phyloP scores from a whole-genome alignment of 2,888 invertebrate genomes.

The Eupithecia subfuscata region DNA sequence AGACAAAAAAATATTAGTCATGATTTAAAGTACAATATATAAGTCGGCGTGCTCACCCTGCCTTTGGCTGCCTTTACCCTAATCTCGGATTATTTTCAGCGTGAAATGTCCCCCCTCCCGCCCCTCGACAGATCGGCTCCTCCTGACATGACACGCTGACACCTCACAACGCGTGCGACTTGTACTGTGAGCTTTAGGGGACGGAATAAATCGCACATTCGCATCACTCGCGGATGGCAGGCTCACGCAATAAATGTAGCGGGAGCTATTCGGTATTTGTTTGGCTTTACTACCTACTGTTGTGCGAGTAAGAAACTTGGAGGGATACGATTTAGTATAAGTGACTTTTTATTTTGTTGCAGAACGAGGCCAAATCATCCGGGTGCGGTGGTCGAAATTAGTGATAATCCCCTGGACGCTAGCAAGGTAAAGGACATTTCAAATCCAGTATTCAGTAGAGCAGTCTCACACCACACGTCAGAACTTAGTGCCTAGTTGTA shows the following conservation, averaged over 20 bases:
- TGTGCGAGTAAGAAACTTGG: neutral
- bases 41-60: neutral
- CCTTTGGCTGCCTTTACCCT: slow-evolving; percentile 11
- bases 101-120: slow-evolving; percentile 5
- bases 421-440: slow-evolving; percentile 90
- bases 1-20: neutral
- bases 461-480: neutral
- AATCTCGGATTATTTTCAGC: slow-evolving; percentile 19
- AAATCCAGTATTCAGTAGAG: neutral
- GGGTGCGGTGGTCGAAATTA: slow-evolving; percentile 97
- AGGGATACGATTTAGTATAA: neutral
- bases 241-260: neutral
- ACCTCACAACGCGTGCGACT: slow-evolving; percentile 23
- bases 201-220: slow-evolving; percentile 22
- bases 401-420: slow-evolving; percentile 98
- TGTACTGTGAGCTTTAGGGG: slow-evolving; percentile 12
- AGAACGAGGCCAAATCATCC: slow-evolving; percentile 98
- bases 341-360: slow-evolving; percentile 65
- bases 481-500: neutral
- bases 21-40: neutral
- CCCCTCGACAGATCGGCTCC: slow-evolving; percentile 13
- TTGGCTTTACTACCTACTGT: neutral
- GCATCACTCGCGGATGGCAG: neutral
- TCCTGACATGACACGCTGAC: slow-evolving; percentile 21
- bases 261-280: neutral